Conservation (phyloP, 1,140 invertebrate species). For the Aporrectodea caliginosa region DNA sequence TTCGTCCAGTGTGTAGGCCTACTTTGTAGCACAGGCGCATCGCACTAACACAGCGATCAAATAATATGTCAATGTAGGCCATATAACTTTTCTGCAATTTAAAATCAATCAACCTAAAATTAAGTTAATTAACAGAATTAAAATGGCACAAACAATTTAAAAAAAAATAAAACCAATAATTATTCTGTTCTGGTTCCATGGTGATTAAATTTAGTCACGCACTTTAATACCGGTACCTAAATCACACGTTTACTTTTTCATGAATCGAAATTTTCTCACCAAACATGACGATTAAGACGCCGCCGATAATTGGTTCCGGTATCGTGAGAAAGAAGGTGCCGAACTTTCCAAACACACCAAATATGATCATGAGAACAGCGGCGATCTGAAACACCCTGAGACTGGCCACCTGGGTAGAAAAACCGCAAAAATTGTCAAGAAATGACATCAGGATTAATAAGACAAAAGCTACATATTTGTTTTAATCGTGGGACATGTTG, state of each 20-base stretch:
- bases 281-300: slow-evolving; percentile 80
- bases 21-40: too few species aligned
- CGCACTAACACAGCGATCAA: too few species aligned
- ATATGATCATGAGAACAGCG: slow-evolving; percentile 35
- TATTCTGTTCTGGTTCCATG: too few species aligned
- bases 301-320: slow-evolving; percentile 81
- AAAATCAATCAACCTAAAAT: too few species aligned
- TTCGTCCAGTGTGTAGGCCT: too few species aligned
- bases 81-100: too few species aligned
- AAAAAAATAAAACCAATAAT: not conserved
- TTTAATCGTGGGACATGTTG: too few species aligned
- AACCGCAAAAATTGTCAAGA: not conserved
- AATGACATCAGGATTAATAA: not conserved
- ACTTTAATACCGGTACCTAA: not conserved
- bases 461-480: not conserved
- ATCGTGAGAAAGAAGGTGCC: slow-evolving; percentile 82
- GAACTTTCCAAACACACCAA: slow-evolving; percentile 67
- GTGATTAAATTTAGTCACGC: not conserved
- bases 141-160: not conserved
- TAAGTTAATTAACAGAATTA: too few species aligned
- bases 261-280: slow-evolving; percentile 59
- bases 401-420: not conserved
- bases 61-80: too few species aligned
- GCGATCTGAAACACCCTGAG: not conserved
- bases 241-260: not conserved